Conservation (phyloP, 2,888 invertebrate species). For the Drosophila histrio region DNA sequence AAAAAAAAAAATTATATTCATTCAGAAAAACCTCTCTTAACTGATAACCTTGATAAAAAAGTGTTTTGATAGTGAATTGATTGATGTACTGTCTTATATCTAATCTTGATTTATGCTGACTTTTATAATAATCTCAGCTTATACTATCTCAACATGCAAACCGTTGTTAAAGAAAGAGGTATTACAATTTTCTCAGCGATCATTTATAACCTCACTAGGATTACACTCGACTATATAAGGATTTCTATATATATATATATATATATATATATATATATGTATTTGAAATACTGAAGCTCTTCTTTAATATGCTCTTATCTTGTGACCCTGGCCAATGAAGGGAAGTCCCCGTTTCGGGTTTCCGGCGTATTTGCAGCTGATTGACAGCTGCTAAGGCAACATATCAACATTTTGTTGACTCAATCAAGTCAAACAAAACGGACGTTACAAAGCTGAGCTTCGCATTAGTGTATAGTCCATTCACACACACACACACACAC, state of each 20-base stretch:
- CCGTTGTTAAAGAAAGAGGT: background rate
- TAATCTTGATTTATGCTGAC: too few relatives aligned
- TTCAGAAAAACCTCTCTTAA: too few relatives aligned
- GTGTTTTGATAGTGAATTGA: too few relatives aligned
- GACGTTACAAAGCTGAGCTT: constrained; percentile 35
- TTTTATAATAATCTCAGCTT: background rate
- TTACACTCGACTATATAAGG: background rate
- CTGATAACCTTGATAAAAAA: too few relatives aligned
- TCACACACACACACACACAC: constrained; percentile 7
- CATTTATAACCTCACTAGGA: background rate
- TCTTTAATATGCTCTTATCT: background rate
- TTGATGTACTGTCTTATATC: too few relatives aligned
- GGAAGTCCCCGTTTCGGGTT: constrained; percentile 6
- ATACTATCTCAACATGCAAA: background rate
- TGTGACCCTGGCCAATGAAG: background rate
- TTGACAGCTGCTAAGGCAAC: constrained; percentile 13
- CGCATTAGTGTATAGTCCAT: constrained; percentile 22
- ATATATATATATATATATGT: too few relatives aligned
- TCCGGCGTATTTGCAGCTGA: constrained; percentile 5
- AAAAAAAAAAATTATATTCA: too few relatives aligned
- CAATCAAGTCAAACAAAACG: constrained; percentile 41
- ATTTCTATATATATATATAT: too few relatives aligned
- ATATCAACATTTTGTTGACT: constrained; percentile 42
- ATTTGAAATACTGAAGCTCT: background rate
- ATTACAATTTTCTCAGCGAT: too few relatives aligned